Base-by-base conservation (phyloP, 2,797 vertebrate genomes). In the Champsocephalus esox region DNA sequence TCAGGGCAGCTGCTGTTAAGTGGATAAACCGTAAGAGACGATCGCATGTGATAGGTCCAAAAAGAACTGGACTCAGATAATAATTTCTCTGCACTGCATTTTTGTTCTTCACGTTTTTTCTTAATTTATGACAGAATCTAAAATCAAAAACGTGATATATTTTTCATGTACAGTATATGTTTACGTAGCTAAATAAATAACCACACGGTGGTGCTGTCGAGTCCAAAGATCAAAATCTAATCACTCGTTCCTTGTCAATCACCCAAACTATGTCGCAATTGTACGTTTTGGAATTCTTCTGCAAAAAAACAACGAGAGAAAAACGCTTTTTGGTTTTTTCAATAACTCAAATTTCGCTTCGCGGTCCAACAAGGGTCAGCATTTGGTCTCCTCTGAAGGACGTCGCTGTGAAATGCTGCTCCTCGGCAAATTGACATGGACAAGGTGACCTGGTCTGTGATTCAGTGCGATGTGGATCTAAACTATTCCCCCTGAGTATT, bases 361-460 rank as follows among this genome's bases (percentile, higher is more conserved):
- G 8, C 34, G n/a, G 11, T 58, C 3, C 32, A 75, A 61, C n/a
- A 51, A 32, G 49, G 66, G 6, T 38, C 12, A 24, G 19, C 64
- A 73, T 34, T 13, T 6, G 24, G 12, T 73, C 64, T 48, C 48
- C 24, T 48, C 38, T 1, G 17, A 28, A 19, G 49, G 17, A n/a
- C 2, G 41, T 79, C 38, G 9, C 52, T 21, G 61, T 73, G 65
- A 66, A 73, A 60, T 17, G 46, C 66, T 60, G 58, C 67, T 73
- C 24, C 21, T 66, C 73, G 56, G 49, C 65, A 57, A 58, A 69
- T 81, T 70, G 48, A 83, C 56, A 50, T 9, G 62, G 43, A 81
- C 83, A 91, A 92, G 88, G 91, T 91, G 89, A 92, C 89, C 87
- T 1, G 66, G 58, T 57, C 77, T 66, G 68, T 57, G 74, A 80